Evolutionary conservation across 2,888 invertebrate genomes (phyloP), one percentile per base, ranked within the genome.

Genomic region (Empis livida): DNA sequence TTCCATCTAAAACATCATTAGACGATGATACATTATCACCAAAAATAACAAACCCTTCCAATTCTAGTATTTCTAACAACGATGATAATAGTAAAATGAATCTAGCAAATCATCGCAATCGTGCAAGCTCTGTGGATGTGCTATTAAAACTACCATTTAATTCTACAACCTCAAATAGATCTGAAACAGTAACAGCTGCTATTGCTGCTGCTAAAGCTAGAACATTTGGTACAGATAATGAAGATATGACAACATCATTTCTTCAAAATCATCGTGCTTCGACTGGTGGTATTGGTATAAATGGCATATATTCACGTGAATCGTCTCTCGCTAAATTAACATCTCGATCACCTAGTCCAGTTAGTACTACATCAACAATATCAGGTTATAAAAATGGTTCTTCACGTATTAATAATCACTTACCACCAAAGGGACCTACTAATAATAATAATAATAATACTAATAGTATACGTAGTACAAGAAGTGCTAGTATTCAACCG

Each of bases 291-390:
- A 51, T 51, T 47, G 47, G 42, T 31, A 16, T 43, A 43, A 27
- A 27, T 27, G 9, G 9, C 2, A 8, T 27, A 6, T 27, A 6
- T 27, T 57, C 56, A 20, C 45, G 55, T 20, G 59, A 58, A 50
- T 68, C 58, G 45, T 55, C 68, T 9, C 40, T 49, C 10, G 23
- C 23, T 8, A 2, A 9, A 27, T 59, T 71, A 14, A 64, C 71
- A 31, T 74, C 75, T 30, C 70, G 78, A 54, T 79, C 78, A 40
- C 77, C 78, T 5, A 78, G 78, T 61, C 78, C 78, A 11, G 69
- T 71, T 23, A 55, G 56, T 62, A 55, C 67, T 5, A 20, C 6
- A 20, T 20, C 23, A 27, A 6, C 23, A 27, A 8, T 27, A 27
- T 9, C 23, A 6, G 23, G 23, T 9, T 27, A 27, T 27, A 27